Conservation (phyloP, 2,113 vertebrate species). For the Bos taurus region DNA sequence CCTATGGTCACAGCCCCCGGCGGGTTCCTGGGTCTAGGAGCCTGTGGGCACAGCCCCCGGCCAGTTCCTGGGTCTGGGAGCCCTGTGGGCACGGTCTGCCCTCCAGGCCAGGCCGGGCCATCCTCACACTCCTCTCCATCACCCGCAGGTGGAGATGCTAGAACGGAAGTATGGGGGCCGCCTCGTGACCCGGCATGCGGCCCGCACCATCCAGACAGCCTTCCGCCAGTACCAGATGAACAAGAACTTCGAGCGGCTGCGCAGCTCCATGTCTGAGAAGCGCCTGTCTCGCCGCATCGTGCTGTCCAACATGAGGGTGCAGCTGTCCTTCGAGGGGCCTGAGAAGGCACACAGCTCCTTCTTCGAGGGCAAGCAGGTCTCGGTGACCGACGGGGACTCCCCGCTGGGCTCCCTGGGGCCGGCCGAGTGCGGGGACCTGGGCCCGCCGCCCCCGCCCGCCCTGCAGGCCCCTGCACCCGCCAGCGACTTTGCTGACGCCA, state of each 20-base stretch:
- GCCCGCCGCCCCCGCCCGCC: slow-evolving; percentile 79
- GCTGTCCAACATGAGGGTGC: slow-evolving; percentile 99
- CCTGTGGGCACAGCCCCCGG: fast-evolving
- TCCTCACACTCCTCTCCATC: background rate
- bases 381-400: slow-evolving; percentile 88
- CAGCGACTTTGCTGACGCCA: slow-evolving; percentile 92
- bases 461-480: slow-evolving; percentile 87
- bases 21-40: fast-evolving
- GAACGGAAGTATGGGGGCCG: slow-evolving; percentile 99
- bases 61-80: fast-evolving
- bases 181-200: slow-evolving; percentile 97
- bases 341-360: slow-evolving; percentile 98
- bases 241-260: slow-evolving; percentile 96
- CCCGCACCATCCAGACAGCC: slow-evolving; percentile 97
- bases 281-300: slow-evolving; percentile 98
- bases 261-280: slow-evolving; percentile 99
- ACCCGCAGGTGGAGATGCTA: slow-evolving; percentile 96
- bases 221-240: slow-evolving; percentile 99
- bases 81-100: fast-evolving
- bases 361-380: slow-evolving; percentile 96
- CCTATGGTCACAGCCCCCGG: no score
- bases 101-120: background rate
- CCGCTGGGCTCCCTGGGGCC: slow-evolving; percentile 87
- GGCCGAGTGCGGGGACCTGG: slow-evolving; percentile 85
- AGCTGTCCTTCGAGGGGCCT: slow-evolving; percentile 99